A percentile compares a stretch with the other conserved stretches of the same genome.
These are phyloP conservation scores for Drosophila micromelanica DNA, from an alignment of 1,140 invertebrate species.

Conservation along the genomic window DNA sequence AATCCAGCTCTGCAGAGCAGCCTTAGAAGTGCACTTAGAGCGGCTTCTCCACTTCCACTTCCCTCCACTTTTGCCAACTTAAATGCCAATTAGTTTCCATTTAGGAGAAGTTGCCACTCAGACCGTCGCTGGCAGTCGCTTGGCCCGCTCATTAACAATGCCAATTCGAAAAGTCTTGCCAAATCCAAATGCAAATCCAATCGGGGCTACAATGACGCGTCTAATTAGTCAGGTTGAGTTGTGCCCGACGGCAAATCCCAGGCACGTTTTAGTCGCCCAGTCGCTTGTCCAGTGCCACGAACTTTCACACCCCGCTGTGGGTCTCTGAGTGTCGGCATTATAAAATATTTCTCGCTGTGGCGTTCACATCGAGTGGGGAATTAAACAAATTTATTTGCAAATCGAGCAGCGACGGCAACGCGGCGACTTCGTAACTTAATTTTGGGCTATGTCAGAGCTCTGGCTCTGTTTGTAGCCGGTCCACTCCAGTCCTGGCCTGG, in stretches of 20 bases:
- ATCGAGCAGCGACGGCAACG: constrained; percentile 45
- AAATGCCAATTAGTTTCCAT: constrained; percentile 77
- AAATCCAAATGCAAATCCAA: constrained; percentile 75
- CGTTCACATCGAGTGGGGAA: constrained; percentile 62
- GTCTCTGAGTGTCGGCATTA: constrained; percentile 50
- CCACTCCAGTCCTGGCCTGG: constrained; percentile 23
- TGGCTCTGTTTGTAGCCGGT: constrained; percentile 4
- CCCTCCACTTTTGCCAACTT: constrained; percentile 46
- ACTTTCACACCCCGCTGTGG: constrained; percentile 39
- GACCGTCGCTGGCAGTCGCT: neutral
- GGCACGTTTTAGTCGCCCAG: constrained; percentile 49
- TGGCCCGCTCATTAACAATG: constrained; percentile 63
- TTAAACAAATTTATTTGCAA: constrained; percentile 80
- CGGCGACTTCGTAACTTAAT: constrained; percentile 64
- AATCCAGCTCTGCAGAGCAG: constrained; percentile 17
- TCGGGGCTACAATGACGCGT: constrained; percentile 76
- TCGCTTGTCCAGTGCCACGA: constrained; percentile 8
- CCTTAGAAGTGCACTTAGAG: constrained; percentile 64
- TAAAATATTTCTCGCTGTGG: constrained; percentile 69
- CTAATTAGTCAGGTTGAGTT: constrained; percentile 71
- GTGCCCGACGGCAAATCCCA: constrained; percentile 49
- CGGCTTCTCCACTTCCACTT: constrained; percentile 19
- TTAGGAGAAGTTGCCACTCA: constrained; percentile 35
- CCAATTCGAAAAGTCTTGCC: constrained; percentile 64
- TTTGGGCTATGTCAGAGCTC: constrained; percentile 53